Conservation (phyloP, 2,888 invertebrate genomes). For the Chrysolina americana region DNA sequence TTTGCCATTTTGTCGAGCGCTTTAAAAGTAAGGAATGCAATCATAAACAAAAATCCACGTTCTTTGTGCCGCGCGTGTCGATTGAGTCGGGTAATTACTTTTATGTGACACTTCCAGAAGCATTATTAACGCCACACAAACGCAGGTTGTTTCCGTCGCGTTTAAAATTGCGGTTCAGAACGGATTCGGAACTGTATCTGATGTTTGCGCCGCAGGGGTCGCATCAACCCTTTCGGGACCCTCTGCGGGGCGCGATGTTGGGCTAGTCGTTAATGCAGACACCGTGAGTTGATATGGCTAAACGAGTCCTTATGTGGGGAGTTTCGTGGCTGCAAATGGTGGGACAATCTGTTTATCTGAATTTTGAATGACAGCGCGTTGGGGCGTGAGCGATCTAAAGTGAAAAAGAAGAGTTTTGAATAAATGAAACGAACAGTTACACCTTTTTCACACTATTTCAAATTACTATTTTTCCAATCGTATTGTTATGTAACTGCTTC, state of each 20-base stretch:
- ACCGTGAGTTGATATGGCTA: slow-evolving; percentile 7
- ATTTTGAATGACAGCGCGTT: not conserved
- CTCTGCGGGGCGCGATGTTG: not conserved
- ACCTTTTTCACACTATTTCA: too few relatives aligned
- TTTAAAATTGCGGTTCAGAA: slow-evolving; percentile 48
- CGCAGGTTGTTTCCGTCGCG: slow-evolving; percentile 53
- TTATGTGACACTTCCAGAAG: slow-evolving; percentile 30
- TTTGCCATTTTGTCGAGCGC: too few relatives aligned
- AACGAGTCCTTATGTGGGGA: slow-evolving; percentile 11
- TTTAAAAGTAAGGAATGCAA: too few relatives aligned
- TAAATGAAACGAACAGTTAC: too few relatives aligned
- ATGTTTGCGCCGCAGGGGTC: slow-evolving; percentile 45
- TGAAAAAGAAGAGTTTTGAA: too few relatives aligned
- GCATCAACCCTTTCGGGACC: slow-evolving; percentile 27
- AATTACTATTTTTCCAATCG: too few relatives aligned
- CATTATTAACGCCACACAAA: slow-evolving; percentile 52
- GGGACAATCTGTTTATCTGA: not conserved
- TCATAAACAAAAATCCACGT: slow-evolving; percentile 27
- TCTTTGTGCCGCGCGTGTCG: slow-evolving; percentile 22
- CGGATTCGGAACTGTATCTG: slow-evolving; percentile 48
- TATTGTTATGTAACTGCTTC: too few relatives aligned
- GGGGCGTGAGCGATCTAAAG: not conserved
- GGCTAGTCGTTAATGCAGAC: not conserved
- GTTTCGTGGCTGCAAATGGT: not conserved
- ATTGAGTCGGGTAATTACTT: not conserved